These are phyloP conservation scores for Acanthurus lineatus DNA, from an alignment of 2,797 vertebrate genomes.

Conservation along the genomic window DNA sequence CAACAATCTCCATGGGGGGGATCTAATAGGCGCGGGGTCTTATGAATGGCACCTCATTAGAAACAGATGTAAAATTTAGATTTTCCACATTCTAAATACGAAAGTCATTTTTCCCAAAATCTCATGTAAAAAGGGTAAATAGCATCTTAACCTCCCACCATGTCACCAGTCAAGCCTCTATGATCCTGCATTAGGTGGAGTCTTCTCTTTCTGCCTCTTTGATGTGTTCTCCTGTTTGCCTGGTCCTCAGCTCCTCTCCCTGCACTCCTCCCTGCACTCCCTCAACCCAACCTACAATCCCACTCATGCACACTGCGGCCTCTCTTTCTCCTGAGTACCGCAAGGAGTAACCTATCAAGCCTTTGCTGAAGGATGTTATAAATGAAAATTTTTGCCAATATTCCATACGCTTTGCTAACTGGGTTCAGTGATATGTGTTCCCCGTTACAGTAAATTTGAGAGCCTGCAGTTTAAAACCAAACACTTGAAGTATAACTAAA, in stretches of 20 bases:
- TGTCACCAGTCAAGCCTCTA: slow-evolving; percentile 74
- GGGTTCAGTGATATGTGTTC: slow-evolving; percentile 96
- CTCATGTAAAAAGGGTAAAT: slow-evolving; percentile 55
- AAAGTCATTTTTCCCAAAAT: slow-evolving; percentile 61
- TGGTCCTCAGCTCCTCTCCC: slow-evolving; percentile 79
- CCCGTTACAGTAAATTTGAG: slow-evolving; percentile 59
- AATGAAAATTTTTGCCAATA: slow-evolving; percentile 98
- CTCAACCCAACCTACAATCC: slow-evolving; percentile 79
- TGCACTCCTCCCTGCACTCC: slow-evolving; percentile 80
- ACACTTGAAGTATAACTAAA: slow-evolving; percentile 37
- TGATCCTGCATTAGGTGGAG: slow-evolving; percentile 79
- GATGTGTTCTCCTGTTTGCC: slow-evolving; percentile 80
- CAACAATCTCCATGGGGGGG: slow-evolving; percentile 74
- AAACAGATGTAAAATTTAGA: slow-evolving; percentile 55
- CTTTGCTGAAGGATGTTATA: slow-evolving; percentile 99
- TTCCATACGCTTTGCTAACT: slow-evolving; percentile 97
- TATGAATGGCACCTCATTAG: slow-evolving; percentile 73
- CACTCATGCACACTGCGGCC: slow-evolving; percentile 82
- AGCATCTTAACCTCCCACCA: slow-evolving; percentile 71
- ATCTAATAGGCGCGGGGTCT: slow-evolving; percentile 75
- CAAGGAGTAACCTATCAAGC: slow-evolving; percentile 99
- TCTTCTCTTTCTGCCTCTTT: slow-evolving; percentile 78
- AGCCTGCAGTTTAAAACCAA: slow-evolving; percentile 41
- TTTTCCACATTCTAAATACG: slow-evolving; percentile 62
- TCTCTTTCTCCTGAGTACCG: slow-evolving; percentile 92